Evolutionary conservation across 2,113 vertebrate genomes (phyloP).

Genomic region (Axis porcinus): DNA sequence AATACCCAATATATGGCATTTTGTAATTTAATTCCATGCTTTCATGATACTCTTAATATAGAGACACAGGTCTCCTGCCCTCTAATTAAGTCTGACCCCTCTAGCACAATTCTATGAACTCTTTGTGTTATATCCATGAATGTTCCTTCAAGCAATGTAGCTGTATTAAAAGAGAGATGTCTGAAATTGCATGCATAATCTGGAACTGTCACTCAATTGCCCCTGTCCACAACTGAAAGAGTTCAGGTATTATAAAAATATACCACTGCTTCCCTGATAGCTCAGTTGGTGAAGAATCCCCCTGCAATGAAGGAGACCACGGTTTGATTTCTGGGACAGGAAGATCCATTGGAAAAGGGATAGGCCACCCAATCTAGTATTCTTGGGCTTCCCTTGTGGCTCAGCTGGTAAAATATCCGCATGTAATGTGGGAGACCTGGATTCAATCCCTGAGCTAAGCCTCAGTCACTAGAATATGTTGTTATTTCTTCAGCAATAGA

Average conservation of each 20-base stretch:
- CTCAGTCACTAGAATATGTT: neutral
- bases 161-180: neutral
- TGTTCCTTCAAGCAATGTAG: neutral
- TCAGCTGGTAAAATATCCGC: neutral
- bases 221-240: neutral
- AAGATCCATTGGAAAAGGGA: neutral
- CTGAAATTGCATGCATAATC: neutral
- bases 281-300: neutral
- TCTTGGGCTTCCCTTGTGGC: neutral
- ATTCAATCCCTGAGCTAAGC: accelerated
- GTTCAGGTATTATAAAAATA: neutral
- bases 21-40: neutral
- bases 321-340: neutral
- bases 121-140: neutral
- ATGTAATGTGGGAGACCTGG: neutral
- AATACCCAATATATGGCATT: neutral
- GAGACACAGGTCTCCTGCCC: neutral
- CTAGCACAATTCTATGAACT: neutral
- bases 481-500: neutral
- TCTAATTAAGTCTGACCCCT: neutral
- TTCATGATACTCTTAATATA: neutral
- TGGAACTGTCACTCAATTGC: neutral
- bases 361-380: neutral
- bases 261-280: neutral
- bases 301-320: neutral